These are phyloP conservation scores for Amphipyra berbera DNA, from an alignment of 2,888 invertebrate species.

Conservation along the genomic window DNA sequence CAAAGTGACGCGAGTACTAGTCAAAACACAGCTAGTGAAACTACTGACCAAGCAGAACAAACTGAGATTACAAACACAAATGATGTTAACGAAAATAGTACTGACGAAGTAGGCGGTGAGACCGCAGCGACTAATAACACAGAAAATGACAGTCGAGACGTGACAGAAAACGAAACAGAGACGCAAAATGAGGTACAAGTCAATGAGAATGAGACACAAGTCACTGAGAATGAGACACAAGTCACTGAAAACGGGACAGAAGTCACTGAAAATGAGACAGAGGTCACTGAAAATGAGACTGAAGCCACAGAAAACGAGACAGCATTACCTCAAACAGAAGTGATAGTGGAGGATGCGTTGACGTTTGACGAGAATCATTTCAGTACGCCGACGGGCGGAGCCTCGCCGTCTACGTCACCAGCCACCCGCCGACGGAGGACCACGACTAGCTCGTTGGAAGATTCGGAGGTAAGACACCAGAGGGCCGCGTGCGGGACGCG, in stretches of 20 bases:
- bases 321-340: slow-evolving; percentile 59
- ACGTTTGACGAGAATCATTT: slow-evolving; percentile 88
- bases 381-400: slow-evolving; percentile 84
- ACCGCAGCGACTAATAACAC: slow-evolving; percentile 21
- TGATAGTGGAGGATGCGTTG: slow-evolving; percentile 61
- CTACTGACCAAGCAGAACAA: slow-evolving; percentile 33
- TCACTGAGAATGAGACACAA: slow-evolving; percentile 18
- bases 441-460: slow-evolving; percentile 80
- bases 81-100: slow-evolving; percentile 25
- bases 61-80: slow-evolving; percentile 34
- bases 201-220: slow-evolving; percentile 18
- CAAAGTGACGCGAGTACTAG: slow-evolving; percentile 76
- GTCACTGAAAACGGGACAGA: slow-evolving; percentile 1
- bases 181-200: slow-evolving; percentile 12
- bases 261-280: slow-evolving; percentile 46
- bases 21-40: slow-evolving; percentile 55
- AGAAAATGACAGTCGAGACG: slow-evolving; percentile 23
- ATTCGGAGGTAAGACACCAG: slow-evolving; percentile 85
- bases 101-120: slow-evolving; percentile 32
- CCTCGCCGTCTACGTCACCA: slow-evolving; percentile 70
- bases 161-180: slow-evolving; percentile 8
- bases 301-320: slow-evolving; percentile 33
- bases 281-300: slow-evolving; percentile 33
- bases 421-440: slow-evolving; percentile 66
- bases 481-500: slow-evolving; percentile 64